These are phyloP conservation scores for Ciona savignyi DNA, from an alignment of 23 tunicate genomes.

Conservation along the genomic window DNA sequence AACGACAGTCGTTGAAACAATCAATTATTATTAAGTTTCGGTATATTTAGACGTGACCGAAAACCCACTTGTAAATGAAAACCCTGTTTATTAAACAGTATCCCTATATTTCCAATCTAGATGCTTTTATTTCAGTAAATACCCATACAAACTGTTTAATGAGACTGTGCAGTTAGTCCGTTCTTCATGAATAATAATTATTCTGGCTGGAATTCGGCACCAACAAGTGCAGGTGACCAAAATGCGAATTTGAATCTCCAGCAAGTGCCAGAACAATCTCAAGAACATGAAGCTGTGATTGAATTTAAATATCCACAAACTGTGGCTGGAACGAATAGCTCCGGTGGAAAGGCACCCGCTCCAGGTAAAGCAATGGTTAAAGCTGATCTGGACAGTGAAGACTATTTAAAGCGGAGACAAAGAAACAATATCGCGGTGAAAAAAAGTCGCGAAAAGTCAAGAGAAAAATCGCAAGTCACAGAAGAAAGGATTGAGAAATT, in stretches of 20 bases:
- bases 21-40: too few species aligned
- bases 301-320: neutral
- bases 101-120: too few species aligned
- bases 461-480: conserved; percentile 40
- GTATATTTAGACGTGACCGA: too few species aligned
- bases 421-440: conserved; percentile 87
- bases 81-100: too few species aligned
- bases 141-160: too few species aligned
- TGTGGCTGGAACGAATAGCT: neutral
- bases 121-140: too few species aligned
- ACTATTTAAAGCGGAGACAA: conserved; percentile 40
- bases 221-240: neutral
- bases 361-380: conserved; percentile 54
- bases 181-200: too few species aligned
- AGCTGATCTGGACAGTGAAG: conserved; percentile 14
- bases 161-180: too few species aligned
- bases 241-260: neutral
- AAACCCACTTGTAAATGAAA: too few species aligned
- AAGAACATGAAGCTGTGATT: neutral
- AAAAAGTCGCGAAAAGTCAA: conserved; percentile 69
- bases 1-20: too few species aligned
- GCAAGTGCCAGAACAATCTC: neutral
- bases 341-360: conserved; percentile 47
- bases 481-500: conserved; percentile 40
- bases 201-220: too few species aligned